These are phyloP conservation scores for Lasioglossum zephyrum DNA, from an alignment of 2,888 invertebrate species.

Conservation along the genomic window DNA sequence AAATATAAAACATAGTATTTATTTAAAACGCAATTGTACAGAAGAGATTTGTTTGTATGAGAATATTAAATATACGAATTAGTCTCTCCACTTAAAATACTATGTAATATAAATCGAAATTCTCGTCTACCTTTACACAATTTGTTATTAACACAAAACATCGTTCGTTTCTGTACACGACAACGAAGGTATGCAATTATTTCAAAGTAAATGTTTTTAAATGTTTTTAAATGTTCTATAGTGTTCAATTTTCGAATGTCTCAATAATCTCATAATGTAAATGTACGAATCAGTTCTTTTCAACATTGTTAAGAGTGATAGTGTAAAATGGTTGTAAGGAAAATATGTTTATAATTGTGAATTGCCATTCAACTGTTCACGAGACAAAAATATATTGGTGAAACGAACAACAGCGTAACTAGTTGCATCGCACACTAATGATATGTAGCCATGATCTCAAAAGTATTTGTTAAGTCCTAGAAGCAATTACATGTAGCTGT, in stretches of 20 bases:
- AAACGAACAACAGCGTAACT: conserved; percentile 37
- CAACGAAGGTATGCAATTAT: background rate
- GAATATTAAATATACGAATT: conserved; percentile 15
- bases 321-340: background rate
- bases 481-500: conserved; percentile 58
- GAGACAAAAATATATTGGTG: conserved; percentile 35
- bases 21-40: conserved; percentile 16
- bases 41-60: background rate
- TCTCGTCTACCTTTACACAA: conserved; percentile 1
- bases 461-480: conserved; percentile 53
- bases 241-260: background rate
- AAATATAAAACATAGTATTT: conserved; percentile 62
- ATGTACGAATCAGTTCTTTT: background rate
- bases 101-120: conserved; percentile 14
- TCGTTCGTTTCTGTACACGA: background rate
- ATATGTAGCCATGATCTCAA: conserved; percentile 46
- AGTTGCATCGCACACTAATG: conserved; percentile 44
- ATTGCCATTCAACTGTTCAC: background rate
- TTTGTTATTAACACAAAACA: conserved; percentile 7
- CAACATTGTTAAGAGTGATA: background rate
- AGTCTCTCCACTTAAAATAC: conserved; percentile 40
- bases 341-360: conserved; percentile 14
- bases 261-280: background rate
- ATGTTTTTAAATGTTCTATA: conserved; percentile 2
- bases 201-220: background rate